Evolutionary conservation across 1,140 invertebrate genomes (phyloP).

Genomic region (Platorchestia sp.): DNA sequence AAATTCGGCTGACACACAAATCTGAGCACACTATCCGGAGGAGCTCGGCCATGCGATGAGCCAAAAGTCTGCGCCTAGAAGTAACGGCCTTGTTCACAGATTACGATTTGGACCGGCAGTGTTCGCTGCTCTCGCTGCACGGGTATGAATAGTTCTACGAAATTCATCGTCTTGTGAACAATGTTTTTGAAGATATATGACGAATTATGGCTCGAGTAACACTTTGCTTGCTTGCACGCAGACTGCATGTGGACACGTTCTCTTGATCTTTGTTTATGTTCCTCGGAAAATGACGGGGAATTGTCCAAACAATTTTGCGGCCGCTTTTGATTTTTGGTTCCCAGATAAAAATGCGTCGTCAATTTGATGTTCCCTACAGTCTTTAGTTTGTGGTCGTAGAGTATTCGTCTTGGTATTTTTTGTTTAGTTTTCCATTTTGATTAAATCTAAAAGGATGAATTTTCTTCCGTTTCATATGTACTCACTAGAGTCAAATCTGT

Average conservation of each 20-base stretch:
- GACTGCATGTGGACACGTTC: neutral
- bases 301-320: neutral
- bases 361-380: neutral
- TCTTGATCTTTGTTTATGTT: neutral
- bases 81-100: neutral
- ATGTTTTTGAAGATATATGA: neutral
- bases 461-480: too few species aligned
- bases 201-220: too few species aligned
- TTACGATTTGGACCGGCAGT: neutral
- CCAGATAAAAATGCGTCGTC: neutral
- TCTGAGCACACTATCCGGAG: neutral
- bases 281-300: neutral
- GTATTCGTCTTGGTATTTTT: too few species aligned
- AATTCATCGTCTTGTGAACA: neutral
- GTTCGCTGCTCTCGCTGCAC: neutral
- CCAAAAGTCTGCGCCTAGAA: neutral
- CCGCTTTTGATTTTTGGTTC: neutral
- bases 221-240: neutral
- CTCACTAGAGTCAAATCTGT: too few species aligned
- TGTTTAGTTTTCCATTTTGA: too few species aligned
- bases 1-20: neutral
- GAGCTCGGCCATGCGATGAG: neutral
- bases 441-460: too few species aligned
- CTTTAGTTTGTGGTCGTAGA: too few species aligned
- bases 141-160: neutral